A percentile compares a stretch with the other conserved stretches of the same genome.
These are phyloP conservation scores for Plectrocnemia conspersa DNA, from an alignment of 1,140 invertebrate species.

Conservation along the genomic window DNA sequence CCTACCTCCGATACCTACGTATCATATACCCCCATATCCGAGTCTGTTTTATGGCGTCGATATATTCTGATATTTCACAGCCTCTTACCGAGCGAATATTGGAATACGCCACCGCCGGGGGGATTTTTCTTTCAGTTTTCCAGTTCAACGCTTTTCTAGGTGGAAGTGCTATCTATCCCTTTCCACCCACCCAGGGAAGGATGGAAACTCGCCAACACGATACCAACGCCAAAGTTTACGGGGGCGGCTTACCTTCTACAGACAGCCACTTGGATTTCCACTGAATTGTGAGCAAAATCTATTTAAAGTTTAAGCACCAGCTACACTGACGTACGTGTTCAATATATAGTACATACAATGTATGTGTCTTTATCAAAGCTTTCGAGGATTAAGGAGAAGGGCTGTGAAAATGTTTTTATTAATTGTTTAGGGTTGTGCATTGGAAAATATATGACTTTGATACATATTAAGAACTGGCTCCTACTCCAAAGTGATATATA, in stretches of 20 bases:
- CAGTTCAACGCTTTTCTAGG: constrained; percentile 27
- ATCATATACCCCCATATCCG: background rate
- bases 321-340: background rate
- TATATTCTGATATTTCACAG: constrained; percentile 37
- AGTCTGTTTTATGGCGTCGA: constrained; percentile 30
- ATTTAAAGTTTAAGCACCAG: constrained; percentile 20
- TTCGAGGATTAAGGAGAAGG: no score
- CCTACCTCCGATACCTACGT: constrained; percentile 7
- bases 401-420: no score
- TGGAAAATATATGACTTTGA: no score
- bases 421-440: no score
- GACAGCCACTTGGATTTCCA: constrained; percentile 11
- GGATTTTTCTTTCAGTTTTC: constrained; percentile 31
- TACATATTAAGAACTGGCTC: no score
- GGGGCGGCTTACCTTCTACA: constrained; percentile 10
- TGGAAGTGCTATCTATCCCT: background rate
- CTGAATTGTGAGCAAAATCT: constrained; percentile 19
- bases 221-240: constrained; percentile 12
- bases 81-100: constrained; percentile 33
- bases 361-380: no score
- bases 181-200: background rate
- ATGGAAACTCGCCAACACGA: constrained; percentile 11
- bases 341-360: background rate
- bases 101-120: constrained; percentile 18
- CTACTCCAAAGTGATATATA: no score